A percentile compares a stretch with the other conserved stretches of the same genome.
These are phyloP conservation scores for Dissostichus mawsoni DNA, from an alignment of 2,113 vertebrate genomes.

Conservation along the genomic window DNA sequence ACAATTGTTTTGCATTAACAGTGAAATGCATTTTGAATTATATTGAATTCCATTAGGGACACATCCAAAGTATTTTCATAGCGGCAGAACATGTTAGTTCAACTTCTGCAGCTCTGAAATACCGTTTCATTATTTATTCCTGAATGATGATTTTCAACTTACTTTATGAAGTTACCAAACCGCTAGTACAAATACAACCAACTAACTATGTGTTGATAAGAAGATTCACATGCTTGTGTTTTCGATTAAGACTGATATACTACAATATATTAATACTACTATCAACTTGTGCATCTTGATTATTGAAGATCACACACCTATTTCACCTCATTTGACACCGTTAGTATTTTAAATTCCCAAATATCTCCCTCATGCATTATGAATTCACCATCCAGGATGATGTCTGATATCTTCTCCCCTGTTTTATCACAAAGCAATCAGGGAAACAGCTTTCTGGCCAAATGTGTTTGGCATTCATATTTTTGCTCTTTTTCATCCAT, in stretches of 20 bases:
- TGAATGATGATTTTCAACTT: not conserved
- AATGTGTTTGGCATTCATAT: not conserved
- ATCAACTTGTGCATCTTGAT: not conserved
- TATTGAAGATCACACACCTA: not conserved
- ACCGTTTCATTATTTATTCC: not conserved
- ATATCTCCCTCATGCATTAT: not conserved
- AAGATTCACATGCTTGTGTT: not conserved
- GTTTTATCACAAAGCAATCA: conserved; percentile 17
- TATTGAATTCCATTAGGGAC: not conserved
- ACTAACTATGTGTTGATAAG: not conserved
- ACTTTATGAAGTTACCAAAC: not conserved
- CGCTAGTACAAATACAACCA: not conserved
- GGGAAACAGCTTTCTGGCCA: conserved; percentile 15
- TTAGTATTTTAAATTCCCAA: not conserved
- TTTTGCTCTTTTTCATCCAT: not conserved
- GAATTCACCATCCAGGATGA: not conserved
- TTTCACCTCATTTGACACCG: not conserved
- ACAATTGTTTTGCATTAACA: not conserved
- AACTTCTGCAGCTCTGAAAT: not conserved
- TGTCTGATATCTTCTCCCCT: conserved; percentile 3
- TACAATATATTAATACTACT: not conserved
- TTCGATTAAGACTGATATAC: not conserved
- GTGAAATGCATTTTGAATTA: not conserved
- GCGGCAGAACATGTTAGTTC: not conserved
- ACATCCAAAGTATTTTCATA: not conserved